These are phyloP conservation scores for Drosophila eohydei DNA, from an alignment of 2,888 invertebrate genomes.

Conservation along the genomic window DNA sequence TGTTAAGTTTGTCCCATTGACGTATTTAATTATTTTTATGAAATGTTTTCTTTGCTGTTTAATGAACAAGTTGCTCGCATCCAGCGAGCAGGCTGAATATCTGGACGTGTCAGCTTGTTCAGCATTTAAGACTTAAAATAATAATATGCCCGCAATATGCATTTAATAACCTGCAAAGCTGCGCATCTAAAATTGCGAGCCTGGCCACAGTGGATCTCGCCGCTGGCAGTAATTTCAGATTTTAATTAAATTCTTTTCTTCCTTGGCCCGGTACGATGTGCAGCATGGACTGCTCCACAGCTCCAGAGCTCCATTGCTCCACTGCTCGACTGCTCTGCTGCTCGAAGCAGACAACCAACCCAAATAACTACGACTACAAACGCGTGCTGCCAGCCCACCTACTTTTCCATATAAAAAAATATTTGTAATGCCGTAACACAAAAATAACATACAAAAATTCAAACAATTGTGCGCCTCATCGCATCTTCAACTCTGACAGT, in stretches of 20 bases:
- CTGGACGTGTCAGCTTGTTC: slow-evolving; percentile 21
- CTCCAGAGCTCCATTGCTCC: slow-evolving; percentile 28
- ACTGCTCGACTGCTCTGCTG: slow-evolving; percentile 19
- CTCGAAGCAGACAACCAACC: slow-evolving; percentile 55
- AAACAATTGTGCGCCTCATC: slow-evolving; percentile 37
- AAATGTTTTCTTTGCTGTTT: slow-evolving; percentile 9
- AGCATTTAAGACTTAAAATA: slow-evolving; percentile 34
- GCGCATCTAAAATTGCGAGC: slow-evolving; percentile 66
- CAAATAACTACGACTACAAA: slow-evolving; percentile 32
- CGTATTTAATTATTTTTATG: slow-evolving; percentile 48
- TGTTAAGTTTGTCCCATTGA: slow-evolving; percentile 13
- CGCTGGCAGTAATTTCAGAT: slow-evolving; percentile 74
- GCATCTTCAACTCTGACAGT: slow-evolving; percentile 17
- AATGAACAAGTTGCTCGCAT: slow-evolving; percentile 2
- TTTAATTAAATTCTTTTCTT: slow-evolving; percentile 78
- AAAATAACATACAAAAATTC: slow-evolving; percentile 42
- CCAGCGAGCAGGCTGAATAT: slow-evolving; percentile 4
- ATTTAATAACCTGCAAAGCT: slow-evolving; percentile 56
- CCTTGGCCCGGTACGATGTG: slow-evolving; percentile 44
- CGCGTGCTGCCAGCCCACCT: slow-evolving; percentile 5
- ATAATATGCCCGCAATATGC: slow-evolving; percentile 41
- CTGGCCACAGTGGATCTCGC: slow-evolving; percentile 52
- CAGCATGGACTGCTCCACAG: slow-evolving; percentile 32
- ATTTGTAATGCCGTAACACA: slow-evolving; percentile 47
- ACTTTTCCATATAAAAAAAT: slow-evolving; percentile 47